These are phyloP conservation scores for Trinorchestia longiramus DNA, from an alignment of 1,140 invertebrate genomes.

Conservation along the genomic window DNA sequence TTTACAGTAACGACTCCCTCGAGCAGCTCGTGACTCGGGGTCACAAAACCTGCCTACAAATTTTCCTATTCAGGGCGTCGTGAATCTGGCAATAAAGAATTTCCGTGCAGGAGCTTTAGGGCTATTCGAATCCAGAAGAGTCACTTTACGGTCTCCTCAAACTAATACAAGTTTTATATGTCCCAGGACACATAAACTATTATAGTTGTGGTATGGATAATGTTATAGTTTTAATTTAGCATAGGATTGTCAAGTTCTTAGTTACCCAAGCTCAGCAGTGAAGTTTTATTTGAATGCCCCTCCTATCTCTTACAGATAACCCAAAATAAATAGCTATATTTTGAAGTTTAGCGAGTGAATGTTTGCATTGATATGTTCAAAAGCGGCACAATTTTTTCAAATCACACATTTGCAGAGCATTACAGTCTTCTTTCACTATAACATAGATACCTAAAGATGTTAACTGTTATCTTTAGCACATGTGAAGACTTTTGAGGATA, in stretches of 20 bases:
- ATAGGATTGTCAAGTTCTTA: not conserved
- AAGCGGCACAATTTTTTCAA: too few relatives aligned
- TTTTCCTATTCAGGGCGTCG: not conserved
- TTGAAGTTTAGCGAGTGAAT: too few relatives aligned
- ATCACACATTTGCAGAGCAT: too few relatives aligned
- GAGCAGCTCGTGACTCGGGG: not conserved
- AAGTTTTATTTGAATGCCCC: not conserved
- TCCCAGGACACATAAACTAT: not conserved
- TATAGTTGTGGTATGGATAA: not conserved
- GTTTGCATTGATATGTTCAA: too few relatives aligned
- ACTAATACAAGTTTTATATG: not conserved
- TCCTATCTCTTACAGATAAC: not conserved
- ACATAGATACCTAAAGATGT: too few relatives aligned
- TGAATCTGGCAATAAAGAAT: constrained; percentile 1
- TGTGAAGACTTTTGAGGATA: too few relatives aligned
- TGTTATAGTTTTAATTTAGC: not conserved
- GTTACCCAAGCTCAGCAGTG: not conserved
- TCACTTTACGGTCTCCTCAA: not conserved
- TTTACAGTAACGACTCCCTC: constrained; percentile 6
- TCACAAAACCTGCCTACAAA: not conserved
- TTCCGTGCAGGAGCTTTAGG: not conserved
- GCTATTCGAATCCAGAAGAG: not conserved
- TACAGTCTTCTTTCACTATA: too few relatives aligned
- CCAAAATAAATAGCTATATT: too few relatives aligned
- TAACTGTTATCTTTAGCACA: too few relatives aligned